These are phyloP conservation scores for Podiceps cristatus DNA, from an alignment of 2,113 vertebrate genomes.

Conservation along the genomic window DNA sequence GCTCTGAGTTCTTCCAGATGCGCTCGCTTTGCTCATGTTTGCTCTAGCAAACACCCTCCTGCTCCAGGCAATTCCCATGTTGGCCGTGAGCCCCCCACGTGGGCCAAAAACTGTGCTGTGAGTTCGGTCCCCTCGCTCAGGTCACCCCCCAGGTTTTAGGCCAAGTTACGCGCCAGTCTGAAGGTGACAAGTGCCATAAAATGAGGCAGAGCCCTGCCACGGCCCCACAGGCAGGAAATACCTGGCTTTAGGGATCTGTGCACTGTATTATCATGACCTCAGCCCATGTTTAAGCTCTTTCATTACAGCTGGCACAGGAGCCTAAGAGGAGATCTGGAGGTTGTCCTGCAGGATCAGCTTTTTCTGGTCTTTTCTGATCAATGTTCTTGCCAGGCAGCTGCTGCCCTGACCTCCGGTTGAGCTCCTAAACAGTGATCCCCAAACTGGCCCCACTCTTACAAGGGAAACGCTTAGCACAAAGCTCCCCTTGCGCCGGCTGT, in stretches of 20 bases:
- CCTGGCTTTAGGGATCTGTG: not conserved
- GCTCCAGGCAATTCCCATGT: not conserved
- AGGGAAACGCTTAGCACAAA: not conserved
- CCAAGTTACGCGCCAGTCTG: not conserved
- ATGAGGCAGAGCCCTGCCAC: not conserved
- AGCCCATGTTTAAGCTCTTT: not conserved
- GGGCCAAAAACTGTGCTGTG: not conserved
- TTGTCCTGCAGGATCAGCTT: not conserved
- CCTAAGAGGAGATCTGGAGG: not conserved
- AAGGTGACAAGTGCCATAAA: not conserved
- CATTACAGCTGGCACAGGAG: not conserved
- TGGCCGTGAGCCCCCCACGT: not conserved
- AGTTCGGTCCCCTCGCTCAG: not conserved
- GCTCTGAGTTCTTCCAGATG: not conserved
- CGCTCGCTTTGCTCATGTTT: not conserved
- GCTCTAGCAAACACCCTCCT: not conserved
- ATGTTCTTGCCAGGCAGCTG: not conserved
- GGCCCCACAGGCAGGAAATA: not conserved
- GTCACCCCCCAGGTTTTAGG: not conserved
- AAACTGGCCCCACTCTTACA: not conserved
- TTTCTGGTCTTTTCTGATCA: not conserved
- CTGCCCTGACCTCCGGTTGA: not conserved
- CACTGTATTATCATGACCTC: not conserved
- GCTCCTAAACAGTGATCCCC: not conserved
- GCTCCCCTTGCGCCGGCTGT: rapidly evolving